Base-by-base conservation (phyloP, 1,140 invertebrate genomes). In the Drosophila bocqueti region DNA sequence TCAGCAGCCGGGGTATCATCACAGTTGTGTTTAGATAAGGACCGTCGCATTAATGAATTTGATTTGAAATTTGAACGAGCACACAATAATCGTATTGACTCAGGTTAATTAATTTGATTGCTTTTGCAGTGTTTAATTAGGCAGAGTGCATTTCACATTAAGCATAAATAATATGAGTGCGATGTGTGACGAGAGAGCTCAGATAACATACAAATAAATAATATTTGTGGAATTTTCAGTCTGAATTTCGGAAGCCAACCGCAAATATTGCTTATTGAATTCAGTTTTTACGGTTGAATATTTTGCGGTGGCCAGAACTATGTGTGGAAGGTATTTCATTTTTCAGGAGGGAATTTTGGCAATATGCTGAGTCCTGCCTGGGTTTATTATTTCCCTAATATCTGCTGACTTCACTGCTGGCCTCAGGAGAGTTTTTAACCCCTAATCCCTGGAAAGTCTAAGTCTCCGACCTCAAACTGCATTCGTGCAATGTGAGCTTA, bases 51-150 rank as follows among this genome's bases (percentile, higher is more conserved):
- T 60, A 77, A 77, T 68, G 49, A 77, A 77, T 77, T 77, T 69
- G 63, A 77, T 77, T 68, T 60, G 38, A 47, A 76, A 67, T 66
- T 76, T 76, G 24, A 62, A 45, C 43, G 50, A 21, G 29, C 18
- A 38, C 43, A 43, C 18, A 18, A 55, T 68, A 76, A 78, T 74
- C 38, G 64, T 65, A 31, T 73, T 81, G 78, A 66, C 85, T 85
- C 46, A 55, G 47, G 24, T 49, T 62, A 78, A 84, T 77, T 68
- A 79, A 86, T 81, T 76, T 76, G 50, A 77, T 87, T 72, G 66
- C 47, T 49, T 69, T 57, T 62, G 24, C 61, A 31, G 71, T 73
- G 71, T 79, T 86, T 71, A 78, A 82, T 85, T 86, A 71, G 31
- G 38, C 61, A 57, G 73, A 73, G 54, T 60, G 69, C 29, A 29